Conservation (phyloP, 37 sponge, comb jelly and placozoan species). For the Spongia lamella region DNA sequence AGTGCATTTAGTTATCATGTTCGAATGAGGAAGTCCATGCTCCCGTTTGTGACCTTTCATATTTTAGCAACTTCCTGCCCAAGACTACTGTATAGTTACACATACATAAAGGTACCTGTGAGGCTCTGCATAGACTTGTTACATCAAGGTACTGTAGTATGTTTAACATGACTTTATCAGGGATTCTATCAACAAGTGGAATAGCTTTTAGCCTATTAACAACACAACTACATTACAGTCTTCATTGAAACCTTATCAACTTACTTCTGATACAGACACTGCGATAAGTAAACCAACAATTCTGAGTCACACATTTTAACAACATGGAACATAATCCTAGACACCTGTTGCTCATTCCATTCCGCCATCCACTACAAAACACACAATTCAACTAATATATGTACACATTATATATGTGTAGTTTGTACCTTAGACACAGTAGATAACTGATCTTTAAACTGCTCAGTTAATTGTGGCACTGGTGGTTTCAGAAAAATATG, state of each 20-base stretch:
- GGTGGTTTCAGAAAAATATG: constrained; percentile 1
- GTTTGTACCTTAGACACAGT: constrained; percentile 41
- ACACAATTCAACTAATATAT: neutral
- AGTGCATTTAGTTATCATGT: too few relatives aligned
- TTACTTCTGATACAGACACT: constrained; percentile 78
- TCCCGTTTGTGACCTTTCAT: too few relatives aligned
- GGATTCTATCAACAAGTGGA: constrained; percentile 32
- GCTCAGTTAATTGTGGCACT: constrained; percentile 18
- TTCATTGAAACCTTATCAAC: neutral
- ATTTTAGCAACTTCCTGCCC: too few relatives aligned
- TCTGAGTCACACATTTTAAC: constrained; percentile 67
- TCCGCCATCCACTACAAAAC: constrained; percentile 45
- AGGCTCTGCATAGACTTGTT: constrained; percentile 35
- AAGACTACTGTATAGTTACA: too few relatives aligned
- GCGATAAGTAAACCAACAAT: constrained; percentile 66
- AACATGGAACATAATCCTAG: constrained; percentile 50
- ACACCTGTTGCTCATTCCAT: constrained; percentile 34
- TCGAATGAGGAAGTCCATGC: too few relatives aligned
- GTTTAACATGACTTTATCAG: constrained; percentile 47
- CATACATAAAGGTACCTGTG: constrained; percentile 46
- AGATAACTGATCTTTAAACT: constrained; percentile 59
- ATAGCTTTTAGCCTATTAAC: constrained; percentile 37
- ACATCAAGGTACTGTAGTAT: constrained; percentile 62
- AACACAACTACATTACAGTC: neutral
- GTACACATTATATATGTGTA: neutral